Conservation (phyloP, 2,888 invertebrate genomes). For the Heteromurus nitidus region DNA sequence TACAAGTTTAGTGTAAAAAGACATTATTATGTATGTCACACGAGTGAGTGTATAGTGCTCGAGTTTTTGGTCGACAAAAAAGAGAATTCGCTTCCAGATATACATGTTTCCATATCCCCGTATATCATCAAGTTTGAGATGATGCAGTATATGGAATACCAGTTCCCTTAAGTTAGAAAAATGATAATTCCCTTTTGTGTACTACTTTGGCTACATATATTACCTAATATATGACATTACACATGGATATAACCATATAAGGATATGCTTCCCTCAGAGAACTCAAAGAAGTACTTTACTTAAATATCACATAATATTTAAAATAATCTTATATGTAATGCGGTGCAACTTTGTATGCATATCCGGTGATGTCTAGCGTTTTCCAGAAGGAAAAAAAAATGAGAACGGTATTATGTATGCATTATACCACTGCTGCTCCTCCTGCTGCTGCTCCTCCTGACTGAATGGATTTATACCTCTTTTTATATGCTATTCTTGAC, state of each 20-base stretch:
- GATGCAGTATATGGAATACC: too few species aligned
- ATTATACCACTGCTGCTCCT: too few species aligned
- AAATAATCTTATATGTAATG: constrained; percentile 18
- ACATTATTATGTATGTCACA: constrained; percentile 31
- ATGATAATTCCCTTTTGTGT: neutral
- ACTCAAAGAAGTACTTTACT: neutral
- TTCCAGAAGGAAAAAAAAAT: neutral
- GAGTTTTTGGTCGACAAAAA: too few species aligned
- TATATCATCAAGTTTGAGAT: too few species aligned
- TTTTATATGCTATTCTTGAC: constrained; percentile 5
- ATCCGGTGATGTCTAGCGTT: neutral
- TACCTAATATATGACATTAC: neutral
- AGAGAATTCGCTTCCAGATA: neutral
- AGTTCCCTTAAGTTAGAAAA: too few species aligned
- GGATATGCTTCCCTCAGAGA: too few species aligned
- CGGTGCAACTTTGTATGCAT: constrained; percentile 17
- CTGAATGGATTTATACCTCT: constrained; percentile 21
- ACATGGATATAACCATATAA: too few species aligned
- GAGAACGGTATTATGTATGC: too few species aligned
- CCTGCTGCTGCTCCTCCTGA: neutral
- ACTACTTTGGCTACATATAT: neutral
- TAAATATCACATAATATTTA: constrained; percentile 18
- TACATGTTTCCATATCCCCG: too few species aligned
- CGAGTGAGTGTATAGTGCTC: neutral
- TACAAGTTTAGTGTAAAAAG: constrained; percentile 16